These are phyloP conservation scores for Clamator glandarius DNA, from an alignment of 2,797 vertebrate genomes.

Conservation along the genomic window DNA sequence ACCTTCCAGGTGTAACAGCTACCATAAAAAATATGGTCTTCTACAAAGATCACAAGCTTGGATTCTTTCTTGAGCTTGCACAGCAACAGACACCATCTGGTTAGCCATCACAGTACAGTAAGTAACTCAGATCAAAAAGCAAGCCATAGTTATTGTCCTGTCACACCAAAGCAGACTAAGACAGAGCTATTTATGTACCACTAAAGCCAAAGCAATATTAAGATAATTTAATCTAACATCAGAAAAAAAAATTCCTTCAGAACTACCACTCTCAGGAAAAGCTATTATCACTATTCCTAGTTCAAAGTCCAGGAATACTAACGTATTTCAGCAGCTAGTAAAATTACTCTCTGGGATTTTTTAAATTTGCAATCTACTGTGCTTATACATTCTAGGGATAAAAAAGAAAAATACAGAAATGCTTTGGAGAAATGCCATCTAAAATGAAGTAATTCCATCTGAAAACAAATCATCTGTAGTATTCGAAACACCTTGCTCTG, in stretches of 20 bases:
- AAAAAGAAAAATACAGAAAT: conserved; percentile 2
- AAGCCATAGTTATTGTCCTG: conserved; percentile 7
- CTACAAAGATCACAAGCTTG: conserved; percentile 59
- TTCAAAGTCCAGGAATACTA: conserved; percentile 53
- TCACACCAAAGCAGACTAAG: conserved; percentile 32
- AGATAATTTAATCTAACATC: conserved; percentile 51
- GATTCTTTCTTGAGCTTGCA: conserved; percentile 25
- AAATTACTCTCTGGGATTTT: conserved; percentile 43
- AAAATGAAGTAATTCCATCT: conserved; percentile 16
- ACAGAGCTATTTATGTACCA: conserved; percentile 39
- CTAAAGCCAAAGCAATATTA: conserved; percentile 41
- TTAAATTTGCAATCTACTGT: background rate
- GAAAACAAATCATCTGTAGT: conserved; percentile 9
- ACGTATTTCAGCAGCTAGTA: conserved; percentile 70
- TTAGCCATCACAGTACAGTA: background rate
- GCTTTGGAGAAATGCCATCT: conserved; percentile 45
- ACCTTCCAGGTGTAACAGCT: conserved; percentile 52
- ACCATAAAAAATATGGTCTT: conserved; percentile 54
- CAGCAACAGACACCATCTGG: conserved; percentile 57
- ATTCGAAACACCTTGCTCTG: background rate
- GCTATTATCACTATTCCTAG: conserved; percentile 30
- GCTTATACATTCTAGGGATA: conserved; percentile 25
- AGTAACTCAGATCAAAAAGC: conserved; percentile 50
- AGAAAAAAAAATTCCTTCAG: conserved; percentile 12
- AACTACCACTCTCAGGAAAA: conserved; percentile 25